Base-by-base conservation (phyloP, 37 sponge, comb jelly and placozoan species). In the Ephydatia muelleri region DNA sequence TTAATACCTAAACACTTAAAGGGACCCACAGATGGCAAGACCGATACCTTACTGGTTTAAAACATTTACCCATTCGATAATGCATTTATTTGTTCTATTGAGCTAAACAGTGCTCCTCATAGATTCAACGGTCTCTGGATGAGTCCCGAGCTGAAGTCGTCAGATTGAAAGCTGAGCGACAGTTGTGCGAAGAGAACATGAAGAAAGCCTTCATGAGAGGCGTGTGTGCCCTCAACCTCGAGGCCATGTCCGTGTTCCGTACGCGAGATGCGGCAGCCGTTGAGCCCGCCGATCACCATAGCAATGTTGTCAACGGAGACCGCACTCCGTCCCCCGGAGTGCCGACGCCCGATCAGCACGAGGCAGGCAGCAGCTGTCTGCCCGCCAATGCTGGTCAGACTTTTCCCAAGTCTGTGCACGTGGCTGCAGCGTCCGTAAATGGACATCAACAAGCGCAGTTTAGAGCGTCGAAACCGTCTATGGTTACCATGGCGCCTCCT, bases 181-280 rank as follows among this genome's bases (percentile, higher is more conserved):
- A 88, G 38, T 65, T 88, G 71, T 98, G 81, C 78, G 99, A 94
- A 70, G 96, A 96, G 81, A 92, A 87, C 83, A 96, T 98, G 99
- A 98, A 98, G 85, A 94, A 92, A 49, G 97, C 97, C 43, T 98
- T 98, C 86, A 98, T 98, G 99, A 83, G 99, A 49, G 99, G 99
- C 14, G 97, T 98, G 34, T 98, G 99, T 89, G 99, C 99, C 21
- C 93, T 98, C 65, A 98, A 96, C 69, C 80, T 96, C 87, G 99
- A 98, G 84, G 97, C 99, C 31, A 96, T 98, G 99, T 86, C 95
- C 25, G 96, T 98, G 96, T 98, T 98, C 77, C 76, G 84, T 34
- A 49, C 68, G 21, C 86, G 74, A 14, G 80, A 72, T 25, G 68
- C 35, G 16, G 25, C 32, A 36, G n/a, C 47, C 49, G 85, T 40